Conservation (phyloP, 2,888 invertebrate genomes). For the Abscondita cerata region DNA sequence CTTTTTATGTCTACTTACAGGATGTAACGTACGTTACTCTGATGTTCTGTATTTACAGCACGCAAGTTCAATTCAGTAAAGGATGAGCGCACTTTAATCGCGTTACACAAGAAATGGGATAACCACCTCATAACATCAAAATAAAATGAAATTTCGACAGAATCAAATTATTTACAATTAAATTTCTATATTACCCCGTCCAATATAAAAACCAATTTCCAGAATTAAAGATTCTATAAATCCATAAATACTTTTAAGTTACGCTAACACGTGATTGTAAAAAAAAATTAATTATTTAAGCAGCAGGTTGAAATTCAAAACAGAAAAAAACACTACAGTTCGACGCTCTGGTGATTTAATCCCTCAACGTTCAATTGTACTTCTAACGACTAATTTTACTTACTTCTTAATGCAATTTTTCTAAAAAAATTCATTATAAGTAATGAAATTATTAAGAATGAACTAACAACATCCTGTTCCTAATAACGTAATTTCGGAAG, state of each 20-base stretch:
- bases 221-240: neutral
- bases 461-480: conserved; percentile 1
- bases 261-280: too few species aligned
- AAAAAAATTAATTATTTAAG: too few species aligned
- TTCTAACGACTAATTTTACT: neutral
- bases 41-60: conserved; percentile 18
- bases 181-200: neutral
- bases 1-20: conserved; percentile 8
- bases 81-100: conserved; percentile 20
- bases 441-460: neutral
- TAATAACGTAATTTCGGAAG: conserved; percentile 4
- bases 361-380: neutral
- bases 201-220: neutral
- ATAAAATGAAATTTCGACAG: too few species aligned
- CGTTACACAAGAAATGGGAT: conserved; percentile 21
- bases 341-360: neutral
- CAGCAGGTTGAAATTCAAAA: too few species aligned
- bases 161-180: neutral
- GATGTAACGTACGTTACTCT: conserved; percentile 11
- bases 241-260: too few species aligned
- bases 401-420: neutral
- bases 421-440: neutral
- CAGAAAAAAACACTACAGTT: too few species aligned
- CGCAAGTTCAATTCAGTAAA: conserved; percentile 12
- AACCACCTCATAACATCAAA: too few species aligned